Evolutionary conservation across 2,797 vertebrate species (phyloP).

Genomic region (Eurystomus glaucurus): DNA sequence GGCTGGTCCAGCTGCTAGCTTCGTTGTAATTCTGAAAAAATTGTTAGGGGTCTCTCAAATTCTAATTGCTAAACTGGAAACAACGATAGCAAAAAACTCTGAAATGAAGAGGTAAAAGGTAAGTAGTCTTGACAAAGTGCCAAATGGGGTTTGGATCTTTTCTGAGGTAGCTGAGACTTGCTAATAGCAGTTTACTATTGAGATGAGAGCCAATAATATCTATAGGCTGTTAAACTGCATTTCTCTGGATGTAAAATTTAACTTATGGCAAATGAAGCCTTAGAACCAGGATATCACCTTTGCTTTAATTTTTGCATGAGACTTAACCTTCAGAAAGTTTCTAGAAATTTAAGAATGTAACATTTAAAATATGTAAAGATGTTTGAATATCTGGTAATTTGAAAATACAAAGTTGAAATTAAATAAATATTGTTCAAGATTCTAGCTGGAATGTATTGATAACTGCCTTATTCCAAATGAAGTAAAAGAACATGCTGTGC

Average conservation of each 20-base stretch:
- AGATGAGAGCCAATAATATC: not conserved
- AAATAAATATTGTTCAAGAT: not conserved
- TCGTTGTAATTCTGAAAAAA: not conserved
- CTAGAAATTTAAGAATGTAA: not conserved
- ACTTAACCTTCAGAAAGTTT: not conserved
- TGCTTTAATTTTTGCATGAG: not conserved
- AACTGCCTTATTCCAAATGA: not conserved
- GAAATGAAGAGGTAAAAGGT: not conserved
- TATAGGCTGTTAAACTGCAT: not conserved
- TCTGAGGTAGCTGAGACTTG: not conserved
- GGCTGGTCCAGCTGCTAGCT: not conserved
- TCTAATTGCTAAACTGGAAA: not conserved
- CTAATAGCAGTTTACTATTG: rapidly evolving
- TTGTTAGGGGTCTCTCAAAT: not conserved
- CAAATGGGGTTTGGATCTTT: not conserved
- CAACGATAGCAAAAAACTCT: not conserved
- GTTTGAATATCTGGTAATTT: not conserved
- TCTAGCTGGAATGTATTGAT: not conserved
- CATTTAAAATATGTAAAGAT: not conserved
- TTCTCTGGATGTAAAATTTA: not conserved
- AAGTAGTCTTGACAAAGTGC: not conserved
- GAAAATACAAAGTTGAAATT: not conserved
- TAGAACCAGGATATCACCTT: not conserved
- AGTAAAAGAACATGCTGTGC: not conserved
- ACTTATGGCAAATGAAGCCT: not conserved